A percentile compares a stretch with the other conserved stretches of the same genome.
Evolutionary conservation across 2,113 vertebrate genomes (phyloP).

Genomic region (Erpornis zantholeuca): DNA sequence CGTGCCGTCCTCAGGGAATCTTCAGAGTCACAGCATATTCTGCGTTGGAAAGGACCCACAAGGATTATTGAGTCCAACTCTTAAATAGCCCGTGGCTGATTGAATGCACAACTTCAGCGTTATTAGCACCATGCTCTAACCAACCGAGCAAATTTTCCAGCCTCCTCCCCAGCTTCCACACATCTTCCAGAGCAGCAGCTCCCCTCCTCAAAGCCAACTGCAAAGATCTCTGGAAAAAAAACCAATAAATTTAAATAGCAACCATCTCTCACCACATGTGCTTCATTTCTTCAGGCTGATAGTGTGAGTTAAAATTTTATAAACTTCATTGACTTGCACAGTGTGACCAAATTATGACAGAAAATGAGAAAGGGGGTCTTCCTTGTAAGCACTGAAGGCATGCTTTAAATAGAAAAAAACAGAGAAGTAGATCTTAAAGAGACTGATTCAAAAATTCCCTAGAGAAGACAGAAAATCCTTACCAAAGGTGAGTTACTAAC

Average conservation of each 20-base stretch:
- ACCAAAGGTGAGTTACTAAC: background rate
- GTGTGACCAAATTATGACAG: background rate
- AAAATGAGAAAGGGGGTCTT: background rate
- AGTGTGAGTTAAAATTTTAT: background rate
- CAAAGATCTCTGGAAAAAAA: background rate
- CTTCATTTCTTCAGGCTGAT: background rate
- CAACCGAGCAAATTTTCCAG: background rate
- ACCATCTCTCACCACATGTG: fast-evolving
- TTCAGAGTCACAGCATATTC: background rate
- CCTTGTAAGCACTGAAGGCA: background rate
- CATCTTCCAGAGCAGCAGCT: background rate
- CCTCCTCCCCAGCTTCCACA: background rate
- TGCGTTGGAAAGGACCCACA: background rate
- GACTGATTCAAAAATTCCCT: background rate
- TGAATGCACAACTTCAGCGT: background rate
- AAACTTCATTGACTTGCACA: background rate
- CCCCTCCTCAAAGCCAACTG: background rate
- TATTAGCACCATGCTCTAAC: background rate
- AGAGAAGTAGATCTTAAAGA: background rate
- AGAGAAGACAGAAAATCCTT: background rate
- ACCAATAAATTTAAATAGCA: background rate
- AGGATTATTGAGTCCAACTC: background rate
- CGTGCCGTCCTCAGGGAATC: background rate
- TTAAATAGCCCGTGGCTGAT: background rate
- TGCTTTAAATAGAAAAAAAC: background rate